These are phyloP conservation scores for Brachynemurus nebulosus DNA, from an alignment of 2,888 invertebrate genomes.

Conservation along the genomic window DNA sequence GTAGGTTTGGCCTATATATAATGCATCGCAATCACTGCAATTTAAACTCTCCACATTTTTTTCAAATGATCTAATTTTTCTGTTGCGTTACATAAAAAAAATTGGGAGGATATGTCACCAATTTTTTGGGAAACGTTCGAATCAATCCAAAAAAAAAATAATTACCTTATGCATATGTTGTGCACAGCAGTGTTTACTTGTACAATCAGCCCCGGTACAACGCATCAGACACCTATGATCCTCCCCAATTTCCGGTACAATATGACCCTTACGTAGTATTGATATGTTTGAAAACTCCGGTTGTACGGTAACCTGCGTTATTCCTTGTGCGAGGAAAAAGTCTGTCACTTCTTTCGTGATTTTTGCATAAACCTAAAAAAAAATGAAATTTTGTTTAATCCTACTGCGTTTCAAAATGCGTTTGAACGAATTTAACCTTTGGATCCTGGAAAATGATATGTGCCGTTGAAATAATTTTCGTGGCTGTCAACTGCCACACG, in stretches of 20 bases:
- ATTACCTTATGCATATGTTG: background rate
- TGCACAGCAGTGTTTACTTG: conserved; percentile 32
- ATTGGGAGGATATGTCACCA: no score
- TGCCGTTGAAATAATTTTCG: conserved; percentile 68
- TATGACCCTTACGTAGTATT: conserved; percentile 12
- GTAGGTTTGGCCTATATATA: no score
- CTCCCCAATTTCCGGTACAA: conserved; percentile 1
- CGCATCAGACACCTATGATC: conserved; percentile 30
- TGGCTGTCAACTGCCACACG: conserved; percentile 74
- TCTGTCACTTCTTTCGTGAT: conserved; percentile 48
- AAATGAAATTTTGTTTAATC: conserved; percentile 7
- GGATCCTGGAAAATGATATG: conserved; percentile 63
- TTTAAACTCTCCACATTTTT: no score
- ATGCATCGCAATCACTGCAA: no score
- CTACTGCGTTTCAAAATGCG: background rate
- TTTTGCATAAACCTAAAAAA: conserved; percentile 35
- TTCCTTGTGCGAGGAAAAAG: conserved; percentile 68
- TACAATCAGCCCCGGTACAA: conserved; percentile 31
- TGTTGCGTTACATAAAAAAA: no score
- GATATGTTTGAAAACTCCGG: conserved; percentile 57
- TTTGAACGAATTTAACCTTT: conserved; percentile 29
- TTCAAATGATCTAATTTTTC: no score
- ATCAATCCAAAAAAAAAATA: no score
- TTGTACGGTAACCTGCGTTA: conserved; percentile 72
- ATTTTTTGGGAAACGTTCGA: no score